A percentile compares a stretch with the other conserved stretches of the same genome.
Conservation (phyloP, 2,888 invertebrate genomes). For the Leptinotarsa peninsularis region DNA sequence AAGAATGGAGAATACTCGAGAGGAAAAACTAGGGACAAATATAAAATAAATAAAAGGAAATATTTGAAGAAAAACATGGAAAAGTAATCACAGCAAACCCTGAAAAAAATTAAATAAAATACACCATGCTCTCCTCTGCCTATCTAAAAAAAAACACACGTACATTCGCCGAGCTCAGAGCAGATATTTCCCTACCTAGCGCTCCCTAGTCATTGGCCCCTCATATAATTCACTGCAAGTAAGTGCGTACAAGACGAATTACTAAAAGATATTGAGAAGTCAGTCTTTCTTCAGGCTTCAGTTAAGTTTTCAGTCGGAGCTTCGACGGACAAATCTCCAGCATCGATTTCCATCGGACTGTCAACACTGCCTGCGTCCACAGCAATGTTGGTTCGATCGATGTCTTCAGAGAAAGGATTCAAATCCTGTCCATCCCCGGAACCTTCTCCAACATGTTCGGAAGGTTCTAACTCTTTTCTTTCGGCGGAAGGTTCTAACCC, state of each 20-base stretch:
- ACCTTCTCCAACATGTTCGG: not conserved
- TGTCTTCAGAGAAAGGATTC: not conserved
- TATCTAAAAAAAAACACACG: not conserved
- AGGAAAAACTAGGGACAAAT: not conserved
- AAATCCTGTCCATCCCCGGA: not conserved
- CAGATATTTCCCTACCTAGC: not conserved
- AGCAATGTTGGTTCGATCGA: not conserved
- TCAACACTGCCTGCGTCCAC: not conserved
- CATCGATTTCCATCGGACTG: slow-evolving; percentile 24
- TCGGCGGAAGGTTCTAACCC: not conserved
- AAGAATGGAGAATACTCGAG: not conserved
- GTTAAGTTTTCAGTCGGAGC: not conserved
- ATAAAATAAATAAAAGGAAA: not conserved
- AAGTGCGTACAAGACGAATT: slow-evolving; percentile 2
- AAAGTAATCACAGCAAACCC: not conserved
- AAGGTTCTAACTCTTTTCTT: not conserved
- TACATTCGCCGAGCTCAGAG: not conserved
- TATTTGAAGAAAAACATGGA: too few relatives aligned
- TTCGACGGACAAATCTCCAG: not conserved
- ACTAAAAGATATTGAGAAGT: slow-evolving; percentile 10
- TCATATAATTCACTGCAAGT: slow-evolving; percentile 9
- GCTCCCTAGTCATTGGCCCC: slow-evolving; percentile 12
- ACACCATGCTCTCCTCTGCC: too few relatives aligned
- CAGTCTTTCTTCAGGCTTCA: slow-evolving; percentile 24
- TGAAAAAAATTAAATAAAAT: not conserved